Conservation (phyloP, 2,113 vertebrate genomes). For the Aspiorhynchus laticeps region DNA sequence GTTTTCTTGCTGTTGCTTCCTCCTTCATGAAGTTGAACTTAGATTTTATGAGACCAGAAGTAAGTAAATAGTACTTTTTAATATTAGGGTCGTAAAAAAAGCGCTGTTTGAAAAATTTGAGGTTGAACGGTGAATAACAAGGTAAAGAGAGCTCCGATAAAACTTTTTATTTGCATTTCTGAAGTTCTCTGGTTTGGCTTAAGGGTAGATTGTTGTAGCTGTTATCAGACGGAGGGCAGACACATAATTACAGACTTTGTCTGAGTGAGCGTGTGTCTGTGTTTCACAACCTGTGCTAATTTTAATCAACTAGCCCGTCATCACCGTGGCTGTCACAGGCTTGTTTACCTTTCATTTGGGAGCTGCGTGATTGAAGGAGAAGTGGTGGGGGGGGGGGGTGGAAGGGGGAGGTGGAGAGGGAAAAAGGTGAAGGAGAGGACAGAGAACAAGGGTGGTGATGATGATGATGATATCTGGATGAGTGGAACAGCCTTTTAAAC, state of each 20-base stretch:
- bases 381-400: constrained; percentile 11
- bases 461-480: constrained; percentile 3
- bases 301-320: constrained; percentile 90
- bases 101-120: neutral
- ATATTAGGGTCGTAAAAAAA: neutral
- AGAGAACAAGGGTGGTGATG: constrained; percentile 24
- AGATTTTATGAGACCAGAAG: neutral
- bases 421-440: constrained; percentile 52
- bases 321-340: constrained; percentile 80
- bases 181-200: constrained; percentile 40
- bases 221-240: constrained; percentile 69
- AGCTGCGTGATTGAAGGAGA: constrained; percentile 82
- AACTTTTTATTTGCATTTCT: constrained; percentile 30
- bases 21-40: neutral
- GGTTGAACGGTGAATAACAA: neutral
- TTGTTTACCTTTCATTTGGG: constrained; percentile 85
- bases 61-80: neutral
- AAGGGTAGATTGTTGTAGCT: constrained; percentile 53
- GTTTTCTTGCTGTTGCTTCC: neutral
- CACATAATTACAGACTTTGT: constrained; percentile 68
- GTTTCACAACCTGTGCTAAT: constrained; percentile 78
- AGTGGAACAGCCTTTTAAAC: constrained; percentile 36
- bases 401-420: neutral
- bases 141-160: neutral
- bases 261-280: constrained; percentile 51